These are phyloP conservation scores for Gulo gulo DNA, from an alignment of 2,113 vertebrate genomes.

Conservation along the genomic window DNA sequence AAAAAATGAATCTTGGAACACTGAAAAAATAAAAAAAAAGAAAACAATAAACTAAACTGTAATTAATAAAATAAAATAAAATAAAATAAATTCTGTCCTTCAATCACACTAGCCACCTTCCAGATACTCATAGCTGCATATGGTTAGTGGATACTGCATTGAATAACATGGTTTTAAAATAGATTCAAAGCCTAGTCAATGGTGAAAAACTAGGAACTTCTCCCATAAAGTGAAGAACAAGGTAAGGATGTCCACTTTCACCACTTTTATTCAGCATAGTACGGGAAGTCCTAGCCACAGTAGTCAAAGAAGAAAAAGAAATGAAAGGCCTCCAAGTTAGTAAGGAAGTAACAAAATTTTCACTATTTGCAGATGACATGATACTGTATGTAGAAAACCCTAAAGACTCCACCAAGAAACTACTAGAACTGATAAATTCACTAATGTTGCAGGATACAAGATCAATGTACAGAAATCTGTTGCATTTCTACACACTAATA, in stretches of 20 bases:
- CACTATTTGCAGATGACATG: background rate
- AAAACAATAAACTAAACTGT: background rate
- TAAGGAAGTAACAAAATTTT: background rate
- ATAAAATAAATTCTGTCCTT: background rate
- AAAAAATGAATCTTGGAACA: too few species aligned
- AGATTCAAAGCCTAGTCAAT: background rate
- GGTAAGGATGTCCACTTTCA: background rate
- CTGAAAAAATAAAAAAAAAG: too few species aligned
- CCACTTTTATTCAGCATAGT: background rate
- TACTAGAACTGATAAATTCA: background rate
- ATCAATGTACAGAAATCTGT: background rate
- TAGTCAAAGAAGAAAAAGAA: background rate
- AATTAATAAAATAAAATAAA: conserved; percentile 13
- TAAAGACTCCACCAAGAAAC: background rate
- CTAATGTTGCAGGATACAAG: background rate
- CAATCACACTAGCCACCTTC: background rate
- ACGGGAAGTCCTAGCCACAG: background rate
- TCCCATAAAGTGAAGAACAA: background rate
- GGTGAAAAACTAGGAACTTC: background rate
- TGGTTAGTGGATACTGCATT: background rate
- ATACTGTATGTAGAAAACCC: background rate
- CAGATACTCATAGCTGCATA: background rate
- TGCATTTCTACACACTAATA: background rate
- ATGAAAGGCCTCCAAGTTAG: background rate
- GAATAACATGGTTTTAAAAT: background rate